These are phyloP conservation scores for Nyctibius bracteatus DNA, from an alignment of 2,113 vertebrate species.

Conservation along the genomic window DNA sequence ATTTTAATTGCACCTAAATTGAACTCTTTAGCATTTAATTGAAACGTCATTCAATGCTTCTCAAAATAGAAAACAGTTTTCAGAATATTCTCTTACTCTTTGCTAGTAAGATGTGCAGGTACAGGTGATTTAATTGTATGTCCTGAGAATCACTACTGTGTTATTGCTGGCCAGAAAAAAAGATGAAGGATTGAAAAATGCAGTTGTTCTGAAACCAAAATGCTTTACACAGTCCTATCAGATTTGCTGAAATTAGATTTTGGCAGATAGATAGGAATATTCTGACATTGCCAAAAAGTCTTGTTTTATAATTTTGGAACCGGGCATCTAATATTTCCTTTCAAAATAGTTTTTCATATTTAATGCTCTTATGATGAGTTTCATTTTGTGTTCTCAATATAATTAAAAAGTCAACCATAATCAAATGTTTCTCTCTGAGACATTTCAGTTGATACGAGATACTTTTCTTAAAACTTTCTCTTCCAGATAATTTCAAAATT, in stretches of 20 bases:
- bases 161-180: background rate
- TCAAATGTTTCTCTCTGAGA: background rate
- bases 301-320: constrained; percentile 27
- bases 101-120: background rate
- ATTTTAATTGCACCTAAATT: background rate
- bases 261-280: background rate
- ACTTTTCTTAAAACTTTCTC: background rate
- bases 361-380: constrained; percentile 33
- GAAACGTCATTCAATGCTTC: background rate
- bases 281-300: background rate
- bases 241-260: background rate
- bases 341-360: background rate
- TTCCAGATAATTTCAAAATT: background rate
- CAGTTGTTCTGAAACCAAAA: background rate
- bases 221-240: background rate
- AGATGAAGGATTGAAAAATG: background rate
- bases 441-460: background rate
- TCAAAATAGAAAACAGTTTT: background rate
- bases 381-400: constrained; percentile 23
- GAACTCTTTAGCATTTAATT: background rate
- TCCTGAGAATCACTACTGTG: background rate
- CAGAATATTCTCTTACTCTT: background rate
- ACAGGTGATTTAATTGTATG: background rate
- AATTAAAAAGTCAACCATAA: constrained; percentile 32
- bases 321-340: background rate